Conservation (phyloP, 2,888 invertebrate species). For the Rhynchonema sp. region DNA sequence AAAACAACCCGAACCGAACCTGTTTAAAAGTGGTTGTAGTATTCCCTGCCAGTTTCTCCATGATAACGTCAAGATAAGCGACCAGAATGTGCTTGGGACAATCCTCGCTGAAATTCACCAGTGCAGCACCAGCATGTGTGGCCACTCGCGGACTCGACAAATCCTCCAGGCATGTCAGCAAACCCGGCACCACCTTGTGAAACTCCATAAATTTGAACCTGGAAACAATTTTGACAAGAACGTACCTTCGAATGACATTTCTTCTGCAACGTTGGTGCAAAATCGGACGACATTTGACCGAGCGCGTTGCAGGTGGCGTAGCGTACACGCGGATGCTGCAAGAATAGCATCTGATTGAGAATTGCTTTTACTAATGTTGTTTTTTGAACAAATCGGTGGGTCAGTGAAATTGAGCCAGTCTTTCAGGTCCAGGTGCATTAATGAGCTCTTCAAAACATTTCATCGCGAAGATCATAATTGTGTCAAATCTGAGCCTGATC, state of each 20-base stretch:
- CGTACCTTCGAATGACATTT: conserved; percentile 81
- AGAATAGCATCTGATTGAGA: too few relatives aligned
- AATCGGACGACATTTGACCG: conserved; percentile 96
- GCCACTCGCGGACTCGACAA: conserved; percentile 77
- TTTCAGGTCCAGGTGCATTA: too few relatives aligned
- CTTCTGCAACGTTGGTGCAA: conserved; percentile 86
- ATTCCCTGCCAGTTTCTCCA: conserved; percentile 71
- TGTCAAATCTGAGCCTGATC: too few relatives aligned
- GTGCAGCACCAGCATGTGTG: conserved; percentile 70
- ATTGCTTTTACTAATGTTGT: too few relatives aligned
- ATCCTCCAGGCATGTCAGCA: conserved; percentile 70
- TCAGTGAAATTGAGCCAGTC: too few relatives aligned
- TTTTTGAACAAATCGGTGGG: too few relatives aligned
- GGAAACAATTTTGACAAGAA: too few relatives aligned
- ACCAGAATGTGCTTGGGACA: conserved; percentile 82
- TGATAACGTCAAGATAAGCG: conserved; percentile 70
- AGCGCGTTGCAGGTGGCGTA: conserved; percentile 96
- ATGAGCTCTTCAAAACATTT: too few relatives aligned
- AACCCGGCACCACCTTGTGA: conserved; percentile 53
- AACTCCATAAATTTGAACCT: too few relatives aligned
- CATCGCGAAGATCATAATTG: too few relatives aligned
- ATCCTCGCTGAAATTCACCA: conserved; percentile 97
- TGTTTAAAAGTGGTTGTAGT: conserved; percentile 90
- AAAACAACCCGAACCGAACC: too few relatives aligned
- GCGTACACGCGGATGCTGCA: conserved; percentile 72